Evolutionary conservation across 2,888 invertebrate genomes (phyloP), one percentile per base, ranked within the genome.

Genomic region (Lasioglossum malachurum): DNA sequence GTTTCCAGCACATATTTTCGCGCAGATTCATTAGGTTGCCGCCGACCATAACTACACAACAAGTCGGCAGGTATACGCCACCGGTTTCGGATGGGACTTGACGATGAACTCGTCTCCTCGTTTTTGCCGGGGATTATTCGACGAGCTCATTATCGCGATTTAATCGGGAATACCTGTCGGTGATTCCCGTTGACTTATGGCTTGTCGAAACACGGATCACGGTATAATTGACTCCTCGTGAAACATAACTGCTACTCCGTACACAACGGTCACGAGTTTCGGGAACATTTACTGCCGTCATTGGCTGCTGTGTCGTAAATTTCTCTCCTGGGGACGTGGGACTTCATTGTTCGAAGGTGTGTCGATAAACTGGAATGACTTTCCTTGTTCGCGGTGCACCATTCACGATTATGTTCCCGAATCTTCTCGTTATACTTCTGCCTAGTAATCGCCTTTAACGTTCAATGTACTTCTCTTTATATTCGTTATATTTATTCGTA

Each of bases 151-250:
- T 82, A 76, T 53, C 49, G 72, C 72, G 49, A 71, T 41, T 64
- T 41, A 53, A 67, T 76, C 83, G 69, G 31, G 75, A 4, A 23
- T 64, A 12, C 35, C 38, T 10, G 53, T 4, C n/a, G n/a, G 4
- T 38, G 67, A 77, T 76, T 77, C 53, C 64, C 44, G 41, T 23
- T n/a, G 16, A 41, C 35, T 27, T 60, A 31, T 27, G 12, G 31
- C 60, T 64, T 35, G 73, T 49, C 46, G 19, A 0, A 4, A 44
- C 35, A 35, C 49, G 38, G 57, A 49, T 12, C 19, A 31, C 49
- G 46, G 80, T n/a, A 38, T 80, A 83, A 83, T 83, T 69, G 38
- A 80, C 75, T 57, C 35, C 46, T 46, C 49, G 73, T 44, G 74
- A 74, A 60, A 60, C 57, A 41, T 60, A 10, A 31, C 23, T 2